Evolutionary conservation across 2,888 invertebrate species (phyloP), one percentile per base, ranked within the genome.

Genomic region (Phytoseiulus persimilis): DNA sequence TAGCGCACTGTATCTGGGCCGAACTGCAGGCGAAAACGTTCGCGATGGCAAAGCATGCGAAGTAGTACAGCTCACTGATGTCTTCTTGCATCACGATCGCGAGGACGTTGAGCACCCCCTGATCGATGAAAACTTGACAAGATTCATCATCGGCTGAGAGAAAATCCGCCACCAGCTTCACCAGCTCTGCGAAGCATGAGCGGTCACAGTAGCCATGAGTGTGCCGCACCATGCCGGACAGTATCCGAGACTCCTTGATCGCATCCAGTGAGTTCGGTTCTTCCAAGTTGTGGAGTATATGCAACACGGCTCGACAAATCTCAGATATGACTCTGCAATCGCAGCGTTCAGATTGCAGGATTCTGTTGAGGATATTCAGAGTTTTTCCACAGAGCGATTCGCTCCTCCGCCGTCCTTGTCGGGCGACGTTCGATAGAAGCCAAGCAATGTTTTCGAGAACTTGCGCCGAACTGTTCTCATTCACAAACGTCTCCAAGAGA

Each of bases 101-200:
- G 28, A 87, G 87, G 6, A 87, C 87, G 6, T 45, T 33, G n/a
- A 87, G 45, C 0, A 45, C 39, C 9, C 87, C 87, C 23, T 87
- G 87, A 33, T 87, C 87, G 32, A 87, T 87, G 32, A 87, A 87
- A 11, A n/a, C 32, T 45, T 87, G 87, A n/a, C 87, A 87, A n/a
- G 87, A 39, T 9, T 31, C 33, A 31, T 87, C 31, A 33, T 87
- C 87, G 11, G 39, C 87, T 0, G 32, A 45, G 31, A 87, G 45
- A 33, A 87, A 45, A 5, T 39, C 45, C 31, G 45, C 87, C 1
- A 87, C 33, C 33, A 87, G 32, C 32, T 33, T 28, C 31, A 87
- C 45, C 3, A 87, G n/a, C 6, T 33, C 33, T 0, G 33, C 0
- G n/a, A 87, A 87, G 23, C 87, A 87, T 39, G 33, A 32, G 1